These are phyloP conservation scores for Chrysopilus asiliformis DNA, from an alignment of 2,888 invertebrate species.

Conservation along the genomic window DNA sequence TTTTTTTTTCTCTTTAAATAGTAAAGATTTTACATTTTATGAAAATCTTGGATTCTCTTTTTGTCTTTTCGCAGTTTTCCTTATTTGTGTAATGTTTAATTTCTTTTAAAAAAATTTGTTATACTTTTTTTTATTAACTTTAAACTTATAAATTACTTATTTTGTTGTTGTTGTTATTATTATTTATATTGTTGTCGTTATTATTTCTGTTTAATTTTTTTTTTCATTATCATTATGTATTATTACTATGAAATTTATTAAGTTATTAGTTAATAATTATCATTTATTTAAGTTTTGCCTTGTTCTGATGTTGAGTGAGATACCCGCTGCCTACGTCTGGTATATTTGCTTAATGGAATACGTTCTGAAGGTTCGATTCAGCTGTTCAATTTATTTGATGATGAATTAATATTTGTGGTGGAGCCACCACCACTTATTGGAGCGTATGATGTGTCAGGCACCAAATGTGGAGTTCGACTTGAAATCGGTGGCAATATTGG, in stretches of 20 bases:
- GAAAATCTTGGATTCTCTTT: too few species aligned
- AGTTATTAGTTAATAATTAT: too few species aligned
- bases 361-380: slow-evolving; percentile 32
- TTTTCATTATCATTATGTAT: not conserved
- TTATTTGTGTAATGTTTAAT: too few species aligned
- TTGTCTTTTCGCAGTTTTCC: too few species aligned
- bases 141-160: too few species aligned
- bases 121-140: too few species aligned
- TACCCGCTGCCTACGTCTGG: slow-evolving; percentile 26
- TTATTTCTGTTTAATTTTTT: too few species aligned
- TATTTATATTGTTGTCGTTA: slow-evolving; percentile 1
- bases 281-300: too few species aligned
- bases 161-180: slow-evolving; percentile 4
- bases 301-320: too few species aligned
- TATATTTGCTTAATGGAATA: slow-evolving; percentile 34
- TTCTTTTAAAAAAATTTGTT: too few species aligned
- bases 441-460: slow-evolving; percentile 49
- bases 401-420: slow-evolving; percentile 35
- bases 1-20: slow-evolving; percentile 4
- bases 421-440: slow-evolving; percentile 21
- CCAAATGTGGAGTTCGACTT: slow-evolving; percentile 56
- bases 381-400: slow-evolving; percentile 36
- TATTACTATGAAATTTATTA: too few species aligned
- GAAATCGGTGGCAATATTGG: slow-evolving; percentile 59
- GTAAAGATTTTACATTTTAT: too few species aligned